Evolutionary conservation across 2,113 vertebrate genomes (phyloP).

Genomic region (Irena cyanogastra): DNA sequence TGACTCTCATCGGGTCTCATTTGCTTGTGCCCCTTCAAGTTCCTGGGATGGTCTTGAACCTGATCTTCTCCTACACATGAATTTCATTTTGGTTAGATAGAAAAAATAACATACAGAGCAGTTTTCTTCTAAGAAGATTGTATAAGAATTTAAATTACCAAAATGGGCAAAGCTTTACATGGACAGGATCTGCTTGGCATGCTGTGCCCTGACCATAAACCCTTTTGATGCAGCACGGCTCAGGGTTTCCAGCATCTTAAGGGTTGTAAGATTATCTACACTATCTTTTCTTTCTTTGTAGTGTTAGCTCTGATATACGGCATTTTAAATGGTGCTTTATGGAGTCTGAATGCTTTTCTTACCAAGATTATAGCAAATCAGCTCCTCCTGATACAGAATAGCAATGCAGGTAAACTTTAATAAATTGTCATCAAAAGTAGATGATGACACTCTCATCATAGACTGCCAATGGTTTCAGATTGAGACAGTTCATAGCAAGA

Average conservation of each 20-base stretch:
- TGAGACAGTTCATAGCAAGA: neutral
- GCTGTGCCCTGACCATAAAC: neutral
- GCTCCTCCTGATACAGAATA: neutral
- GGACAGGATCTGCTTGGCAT: neutral
- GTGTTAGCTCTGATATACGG: neutral
- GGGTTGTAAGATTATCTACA: neutral
- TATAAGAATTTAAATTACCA: neutral
- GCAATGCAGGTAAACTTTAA: neutral
- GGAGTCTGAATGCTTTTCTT: neutral
- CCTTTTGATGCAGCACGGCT: neutral
- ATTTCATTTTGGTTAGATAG: neutral
- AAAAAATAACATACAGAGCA: neutral
- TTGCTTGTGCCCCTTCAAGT: neutral
- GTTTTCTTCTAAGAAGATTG: neutral
- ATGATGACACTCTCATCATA: neutral
- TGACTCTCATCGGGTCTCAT: neutral
- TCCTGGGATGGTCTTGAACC: neutral
- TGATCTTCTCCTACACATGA: neutral
- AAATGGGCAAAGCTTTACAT: neutral
- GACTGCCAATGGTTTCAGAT: neutral
- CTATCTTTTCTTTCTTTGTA: neutral
- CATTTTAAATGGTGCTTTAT: neutral
- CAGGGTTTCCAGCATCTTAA: neutral
- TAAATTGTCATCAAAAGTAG: neutral
- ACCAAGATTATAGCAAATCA: neutral